Conservation (phyloP, 1,140 invertebrate species). For the Planococcus citri region DNA sequence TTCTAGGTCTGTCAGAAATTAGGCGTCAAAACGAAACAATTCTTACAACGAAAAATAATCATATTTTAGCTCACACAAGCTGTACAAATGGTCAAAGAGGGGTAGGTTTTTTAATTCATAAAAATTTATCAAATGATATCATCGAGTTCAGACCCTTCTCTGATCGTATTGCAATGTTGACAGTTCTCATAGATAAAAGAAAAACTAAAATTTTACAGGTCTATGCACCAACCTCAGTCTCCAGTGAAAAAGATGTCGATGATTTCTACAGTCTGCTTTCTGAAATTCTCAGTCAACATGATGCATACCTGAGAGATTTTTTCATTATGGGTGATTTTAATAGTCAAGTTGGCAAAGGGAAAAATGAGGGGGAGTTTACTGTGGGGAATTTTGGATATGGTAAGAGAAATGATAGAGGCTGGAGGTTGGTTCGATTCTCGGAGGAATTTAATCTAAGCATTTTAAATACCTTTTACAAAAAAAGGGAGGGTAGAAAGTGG, state of each 20-base stretch:
- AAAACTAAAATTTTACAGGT: not conserved
- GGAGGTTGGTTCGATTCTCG: not conserved
- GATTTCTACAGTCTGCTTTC: not conserved
- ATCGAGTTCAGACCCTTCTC: not conserved
- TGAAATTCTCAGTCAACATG: no score
- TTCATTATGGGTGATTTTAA: not conserved
- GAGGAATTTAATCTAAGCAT: not conserved
- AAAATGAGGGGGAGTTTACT: not conserved
- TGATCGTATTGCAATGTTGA: not conserved
- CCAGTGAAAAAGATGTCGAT: conserved; percentile 10
- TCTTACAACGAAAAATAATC: not conserved
- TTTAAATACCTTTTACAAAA: conserved; percentile 8
- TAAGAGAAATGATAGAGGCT: conserved; percentile 14
- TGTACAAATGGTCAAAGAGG: not conserved
- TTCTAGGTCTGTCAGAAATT: conserved; percentile 14
- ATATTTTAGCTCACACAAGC: not conserved
- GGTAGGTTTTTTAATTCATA: conserved; percentile 14
- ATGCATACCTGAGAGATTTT: not conserved
- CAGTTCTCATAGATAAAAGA: not conserved
- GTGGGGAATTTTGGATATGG: conserved; percentile 6
- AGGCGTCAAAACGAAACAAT: not conserved
- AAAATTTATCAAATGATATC: not conserved
- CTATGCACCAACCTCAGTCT: conserved; percentile 14
- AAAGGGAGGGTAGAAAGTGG: conserved; percentile 1
- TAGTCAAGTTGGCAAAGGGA: not conserved